These are phyloP conservation scores for Onychorhynchus coronatus DNA, from an alignment of 2,113 vertebrate genomes.

Conservation along the genomic window DNA sequence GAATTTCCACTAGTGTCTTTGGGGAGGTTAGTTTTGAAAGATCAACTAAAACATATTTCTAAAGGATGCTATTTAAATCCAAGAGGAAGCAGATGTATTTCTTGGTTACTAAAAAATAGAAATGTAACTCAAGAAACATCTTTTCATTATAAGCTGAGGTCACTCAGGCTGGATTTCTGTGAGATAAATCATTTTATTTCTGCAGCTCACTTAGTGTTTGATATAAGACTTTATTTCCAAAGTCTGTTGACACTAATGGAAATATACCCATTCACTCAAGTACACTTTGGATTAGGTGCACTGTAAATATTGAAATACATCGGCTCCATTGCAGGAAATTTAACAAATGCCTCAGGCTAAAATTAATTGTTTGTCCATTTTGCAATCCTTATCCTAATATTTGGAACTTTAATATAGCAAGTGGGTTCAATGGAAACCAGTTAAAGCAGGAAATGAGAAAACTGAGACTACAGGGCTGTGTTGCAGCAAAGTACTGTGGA, in stretches of 20 bases:
- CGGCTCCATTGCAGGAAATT: neutral
- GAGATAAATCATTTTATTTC: neutral
- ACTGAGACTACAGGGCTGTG: neutral
- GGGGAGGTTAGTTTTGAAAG: neutral
- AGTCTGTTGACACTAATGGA: constrained; percentile 1
- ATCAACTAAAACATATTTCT: neutral
- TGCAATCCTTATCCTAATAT: constrained; percentile 24
- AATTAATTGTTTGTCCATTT: constrained; percentile 6
- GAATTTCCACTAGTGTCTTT: neutral
- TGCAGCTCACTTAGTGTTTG: neutral
- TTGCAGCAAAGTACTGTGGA: neutral
- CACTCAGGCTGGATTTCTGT: neutral
- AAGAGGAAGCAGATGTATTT: neutral
- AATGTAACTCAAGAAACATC: neutral
- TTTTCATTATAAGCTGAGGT: neutral
- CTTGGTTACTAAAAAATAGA: neutral
- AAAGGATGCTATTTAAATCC: neutral
- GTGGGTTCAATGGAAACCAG: neutral
- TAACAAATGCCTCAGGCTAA: neutral
- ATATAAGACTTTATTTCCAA: neutral
- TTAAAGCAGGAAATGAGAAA: neutral
- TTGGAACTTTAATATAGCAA: neutral
- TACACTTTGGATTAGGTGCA: constrained; percentile 1
- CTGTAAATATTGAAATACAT: constrained; percentile 31
- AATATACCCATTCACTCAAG: neutral